Conservation (phyloP, 92 coral and sea anemone species). For the Montipora capitata region DNA sequence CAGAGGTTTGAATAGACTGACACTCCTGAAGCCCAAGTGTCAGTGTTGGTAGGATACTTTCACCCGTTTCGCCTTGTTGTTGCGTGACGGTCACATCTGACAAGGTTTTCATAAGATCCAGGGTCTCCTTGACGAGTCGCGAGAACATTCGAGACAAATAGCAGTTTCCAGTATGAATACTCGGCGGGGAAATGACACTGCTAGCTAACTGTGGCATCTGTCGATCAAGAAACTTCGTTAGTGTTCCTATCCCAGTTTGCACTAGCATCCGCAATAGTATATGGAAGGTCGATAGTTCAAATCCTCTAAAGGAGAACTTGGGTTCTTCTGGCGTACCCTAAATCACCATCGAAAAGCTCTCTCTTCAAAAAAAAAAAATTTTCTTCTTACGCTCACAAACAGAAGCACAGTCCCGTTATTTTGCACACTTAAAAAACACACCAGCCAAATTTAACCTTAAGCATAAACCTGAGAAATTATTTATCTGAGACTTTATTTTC, state of each 20-base stretch:
- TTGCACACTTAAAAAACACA: too few relatives aligned
- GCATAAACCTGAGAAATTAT: too few relatives aligned
- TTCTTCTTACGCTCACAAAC: too few relatives aligned
- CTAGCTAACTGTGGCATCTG: slow-evolving; percentile 59
- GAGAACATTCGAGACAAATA: slow-evolving; percentile 94
- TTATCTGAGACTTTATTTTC: too few relatives aligned
- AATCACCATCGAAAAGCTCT: background rate
- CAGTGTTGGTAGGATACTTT: slow-evolving; percentile 70
- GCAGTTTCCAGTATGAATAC: slow-evolving; percentile 95
- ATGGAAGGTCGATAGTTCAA: too few relatives aligned
- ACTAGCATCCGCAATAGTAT: too few relatives aligned
- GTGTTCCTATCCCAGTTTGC: too few relatives aligned
- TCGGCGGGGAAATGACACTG: slow-evolving; percentile 84
- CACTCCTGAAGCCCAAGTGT: slow-evolving; percentile 62
- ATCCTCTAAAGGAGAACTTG: too few relatives aligned
- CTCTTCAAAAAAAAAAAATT: too few relatives aligned
- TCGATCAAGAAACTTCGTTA: background rate
- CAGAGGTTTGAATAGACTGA: slow-evolving; percentile 59
- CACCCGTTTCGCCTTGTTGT: slow-evolving; percentile 35
- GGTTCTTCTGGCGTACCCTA: too few relatives aligned
- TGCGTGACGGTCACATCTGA: slow-evolving; percentile 39
- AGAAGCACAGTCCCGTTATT: too few relatives aligned
- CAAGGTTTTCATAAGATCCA: slow-evolving; percentile 75
- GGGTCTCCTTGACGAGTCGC: slow-evolving; percentile 87
- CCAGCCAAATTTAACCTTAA: too few relatives aligned